These are phyloP conservation scores for Masticophis lateralis DNA, from an alignment of 2,797 vertebrate genomes.

Conservation along the genomic window DNA sequence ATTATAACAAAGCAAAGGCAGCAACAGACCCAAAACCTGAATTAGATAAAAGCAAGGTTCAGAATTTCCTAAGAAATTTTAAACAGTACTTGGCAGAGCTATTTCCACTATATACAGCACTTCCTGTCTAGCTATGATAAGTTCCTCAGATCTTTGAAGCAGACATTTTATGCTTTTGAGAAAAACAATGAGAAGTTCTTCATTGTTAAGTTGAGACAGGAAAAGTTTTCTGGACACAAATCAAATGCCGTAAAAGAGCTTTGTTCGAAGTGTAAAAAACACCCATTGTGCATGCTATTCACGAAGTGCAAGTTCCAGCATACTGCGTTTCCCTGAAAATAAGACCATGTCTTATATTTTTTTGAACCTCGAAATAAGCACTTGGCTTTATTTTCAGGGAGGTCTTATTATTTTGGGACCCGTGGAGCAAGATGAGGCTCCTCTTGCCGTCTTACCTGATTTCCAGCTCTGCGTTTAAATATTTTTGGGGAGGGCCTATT, in stretches of 20 bases:
- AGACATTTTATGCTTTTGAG: not conserved
- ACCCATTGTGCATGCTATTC: not conserved
- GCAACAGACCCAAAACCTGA: not conserved
- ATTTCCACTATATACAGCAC: not conserved
- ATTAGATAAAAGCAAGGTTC: not conserved
- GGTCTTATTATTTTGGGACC: too few species aligned
- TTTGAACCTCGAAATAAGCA: too few species aligned
- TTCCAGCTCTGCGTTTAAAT: too few species aligned
- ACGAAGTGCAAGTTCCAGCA: not conserved
- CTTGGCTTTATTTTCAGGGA: too few species aligned
- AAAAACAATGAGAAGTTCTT: not conserved
- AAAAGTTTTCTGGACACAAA: not conserved
- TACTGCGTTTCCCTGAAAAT: too few species aligned
- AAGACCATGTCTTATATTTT: too few species aligned
- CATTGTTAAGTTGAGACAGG: not conserved
- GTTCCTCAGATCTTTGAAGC: not conserved
- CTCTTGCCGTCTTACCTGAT: too few species aligned
- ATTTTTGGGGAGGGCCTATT: too few species aligned
- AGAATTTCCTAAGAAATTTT: not conserved
- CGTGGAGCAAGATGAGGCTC: too few species aligned
- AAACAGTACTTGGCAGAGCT: not conserved
- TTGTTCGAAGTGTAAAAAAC: not conserved
- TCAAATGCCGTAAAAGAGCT: not conserved
- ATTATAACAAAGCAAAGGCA: not conserved
- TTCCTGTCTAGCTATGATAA: constrained; percentile 21